These are phyloP conservation scores for Bovichtus diacanthus DNA, from an alignment of 2,797 vertebrate species.

Conservation along the genomic window DNA sequence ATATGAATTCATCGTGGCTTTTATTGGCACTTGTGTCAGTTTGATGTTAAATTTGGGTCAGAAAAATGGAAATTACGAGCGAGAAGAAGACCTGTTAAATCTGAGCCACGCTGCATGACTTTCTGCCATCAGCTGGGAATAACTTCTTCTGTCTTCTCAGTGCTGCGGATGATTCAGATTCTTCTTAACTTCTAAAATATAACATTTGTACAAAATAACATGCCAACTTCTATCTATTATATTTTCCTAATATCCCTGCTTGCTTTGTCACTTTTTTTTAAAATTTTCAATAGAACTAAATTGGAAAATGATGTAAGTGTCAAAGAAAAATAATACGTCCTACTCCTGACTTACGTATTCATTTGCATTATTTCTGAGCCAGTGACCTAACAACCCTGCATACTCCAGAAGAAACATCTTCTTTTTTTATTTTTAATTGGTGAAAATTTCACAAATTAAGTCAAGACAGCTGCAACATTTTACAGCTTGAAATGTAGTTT, in stretches of 20 bases:
- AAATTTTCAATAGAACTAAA: not conserved
- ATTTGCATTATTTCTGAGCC: constrained; percentile 24
- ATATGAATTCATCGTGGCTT: constrained; percentile 27
- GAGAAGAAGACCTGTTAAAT: constrained; percentile 38
- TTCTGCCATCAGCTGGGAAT: constrained; percentile 22
- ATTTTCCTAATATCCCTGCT: not conserved
- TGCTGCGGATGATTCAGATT: not conserved
- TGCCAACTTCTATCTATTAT: not conserved
- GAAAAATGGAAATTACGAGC: constrained; percentile 7
- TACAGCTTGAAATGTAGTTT: not conserved
- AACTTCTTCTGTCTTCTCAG: not conserved
- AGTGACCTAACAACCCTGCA: not conserved
- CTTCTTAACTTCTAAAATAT: constrained; percentile 1
- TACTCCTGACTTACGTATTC: not conserved
- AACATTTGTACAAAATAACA: not conserved
- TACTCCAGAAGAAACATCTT: constrained; percentile 14
- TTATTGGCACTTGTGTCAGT: constrained; percentile 9
- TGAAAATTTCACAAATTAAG: constrained; percentile 13
- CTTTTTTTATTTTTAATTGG: too few relatives aligned
- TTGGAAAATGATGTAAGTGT: not conserved
- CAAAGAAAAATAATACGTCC: not conserved
- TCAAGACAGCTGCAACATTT: not conserved
- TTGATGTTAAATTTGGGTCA: constrained; percentile 19
- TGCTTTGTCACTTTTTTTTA: constrained; percentile 4
- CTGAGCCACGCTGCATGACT: constrained; percentile 30